A percentile compares a stretch with the other conserved stretches of the same genome.
These are phyloP conservation scores for Papilio machaon DNA, from an alignment of 1,140 invertebrate species.

Conservation along the genomic window DNA sequence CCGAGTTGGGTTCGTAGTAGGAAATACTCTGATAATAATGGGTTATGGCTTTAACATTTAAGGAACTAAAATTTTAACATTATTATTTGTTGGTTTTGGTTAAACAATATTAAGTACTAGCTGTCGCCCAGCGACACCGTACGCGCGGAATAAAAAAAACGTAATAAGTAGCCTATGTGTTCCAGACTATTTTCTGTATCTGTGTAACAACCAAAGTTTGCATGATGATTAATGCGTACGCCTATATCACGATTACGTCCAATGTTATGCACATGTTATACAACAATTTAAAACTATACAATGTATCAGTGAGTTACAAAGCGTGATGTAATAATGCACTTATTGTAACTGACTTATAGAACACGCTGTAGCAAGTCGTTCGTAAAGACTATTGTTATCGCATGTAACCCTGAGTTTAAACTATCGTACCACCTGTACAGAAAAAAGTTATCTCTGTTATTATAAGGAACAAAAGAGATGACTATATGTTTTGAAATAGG, in stretches of 20 bases:
- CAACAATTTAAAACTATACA: conserved; percentile 29
- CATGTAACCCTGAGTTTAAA: no score
- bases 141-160: no score
- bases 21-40: not conserved
- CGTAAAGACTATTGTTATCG: conserved; percentile 4
- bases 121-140: no score
- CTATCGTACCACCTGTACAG: not conserved
- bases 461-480: not conserved
- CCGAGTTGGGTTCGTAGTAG: not conserved
- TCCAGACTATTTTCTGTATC: no score
- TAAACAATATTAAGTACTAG: no score
- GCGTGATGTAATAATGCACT: conserved; percentile 37
- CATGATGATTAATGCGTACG: not conserved
- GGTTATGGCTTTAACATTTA: no score
- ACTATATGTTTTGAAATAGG: not conserved
- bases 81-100: no score
- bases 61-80: no score
- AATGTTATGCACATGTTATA: conserved; percentile 17
- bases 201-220: no score
- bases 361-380: not conserved
- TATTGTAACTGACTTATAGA: conserved; percentile 31
- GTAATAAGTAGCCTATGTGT: no score
- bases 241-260: not conserved
- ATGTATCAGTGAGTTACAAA: not conserved
- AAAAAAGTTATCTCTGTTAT: not conserved